Conservation (phyloP, 2,888 invertebrate species). For the Hydropsyche betteni region DNA sequence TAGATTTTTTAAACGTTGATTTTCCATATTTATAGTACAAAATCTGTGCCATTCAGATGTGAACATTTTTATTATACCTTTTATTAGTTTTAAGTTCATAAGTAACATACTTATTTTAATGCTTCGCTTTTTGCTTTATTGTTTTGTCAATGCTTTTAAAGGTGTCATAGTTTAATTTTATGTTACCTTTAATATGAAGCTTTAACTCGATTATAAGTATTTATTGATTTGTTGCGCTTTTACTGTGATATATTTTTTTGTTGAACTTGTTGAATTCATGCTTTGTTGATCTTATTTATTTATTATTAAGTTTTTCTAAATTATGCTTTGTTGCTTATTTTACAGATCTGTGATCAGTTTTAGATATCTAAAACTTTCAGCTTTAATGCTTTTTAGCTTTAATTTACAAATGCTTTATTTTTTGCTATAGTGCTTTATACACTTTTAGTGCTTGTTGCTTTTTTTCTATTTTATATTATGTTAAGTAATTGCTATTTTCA, state of each 20-base stretch:
- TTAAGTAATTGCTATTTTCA: slow-evolving; percentile 4
- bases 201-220: too few relatives aligned
- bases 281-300: slow-evolving; percentile 8
- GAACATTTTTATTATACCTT: background rate
- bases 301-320: slow-evolving; percentile 13
- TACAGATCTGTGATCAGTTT: slow-evolving; percentile 32
- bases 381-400: slow-evolving; percentile 34
- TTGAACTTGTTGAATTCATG: background rate
- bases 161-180: too few relatives aligned
- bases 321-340: slow-evolving; percentile 19
- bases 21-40: slow-evolving; percentile 26
- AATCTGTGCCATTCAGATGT: slow-evolving; percentile 13
- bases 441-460: slow-evolving; percentile 32
- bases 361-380: slow-evolving; percentile 19
- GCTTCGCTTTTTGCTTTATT: slow-evolving; percentile 15
- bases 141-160: background rate
- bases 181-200: too few relatives aligned
- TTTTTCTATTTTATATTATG: background rate
- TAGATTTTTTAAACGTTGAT: background rate
- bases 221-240: too few relatives aligned
- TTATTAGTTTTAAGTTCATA: background rate
- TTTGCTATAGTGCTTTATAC: slow-evolving; percentile 30
- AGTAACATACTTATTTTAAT: background rate
- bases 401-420: slow-evolving; percentile 13
- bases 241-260: too few relatives aligned